Evolutionary conservation across 1,140 invertebrate genomes (phyloP).

Genomic region (Palaemon carinicauda): DNA sequence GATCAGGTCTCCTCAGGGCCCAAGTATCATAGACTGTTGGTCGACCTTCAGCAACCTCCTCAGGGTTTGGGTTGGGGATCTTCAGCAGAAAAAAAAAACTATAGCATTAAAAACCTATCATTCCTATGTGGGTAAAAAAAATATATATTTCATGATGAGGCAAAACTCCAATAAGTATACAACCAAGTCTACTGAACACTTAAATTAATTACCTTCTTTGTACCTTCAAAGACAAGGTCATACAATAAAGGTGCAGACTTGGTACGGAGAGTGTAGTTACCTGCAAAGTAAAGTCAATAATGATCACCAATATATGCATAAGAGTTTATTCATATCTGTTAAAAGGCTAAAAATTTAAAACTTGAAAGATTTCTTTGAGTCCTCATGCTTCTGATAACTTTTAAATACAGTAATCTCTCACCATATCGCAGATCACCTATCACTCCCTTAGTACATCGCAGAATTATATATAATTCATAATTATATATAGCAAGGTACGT

Average conservation of each 20-base stretch:
- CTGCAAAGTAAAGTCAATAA: conserved; percentile 8
- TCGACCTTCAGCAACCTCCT: conserved; percentile 33
- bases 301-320: too few relatives aligned
- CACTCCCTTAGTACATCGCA: too few relatives aligned
- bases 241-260: conserved; percentile 14
- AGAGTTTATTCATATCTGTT: too few relatives aligned
- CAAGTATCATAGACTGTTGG: conserved; percentile 59
- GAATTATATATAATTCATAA: too few relatives aligned
- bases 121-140: neutral
- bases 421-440: too few relatives aligned
- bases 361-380: neutral
- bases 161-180: too few relatives aligned
- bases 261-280: conserved; percentile 48
- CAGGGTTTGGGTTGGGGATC: conserved; percentile 57
- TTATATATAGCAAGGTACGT: too few relatives aligned
- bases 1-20: conserved; percentile 14
- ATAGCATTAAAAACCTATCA: neutral
- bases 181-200: neutral
- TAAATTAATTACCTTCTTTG: neutral
- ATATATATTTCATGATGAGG: too few relatives aligned
- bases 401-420: too few relatives aligned
- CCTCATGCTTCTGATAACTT: neutral
- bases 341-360: too few relatives aligned
- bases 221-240: conserved; percentile 14
- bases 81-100: neutral